A percentile compares a stretch with the other conserved stretches of the same genome.
These are phyloP conservation scores for Hirudo medicinalis DNA, from an alignment of 1,140 invertebrate species.

Conservation along the genomic window DNA sequence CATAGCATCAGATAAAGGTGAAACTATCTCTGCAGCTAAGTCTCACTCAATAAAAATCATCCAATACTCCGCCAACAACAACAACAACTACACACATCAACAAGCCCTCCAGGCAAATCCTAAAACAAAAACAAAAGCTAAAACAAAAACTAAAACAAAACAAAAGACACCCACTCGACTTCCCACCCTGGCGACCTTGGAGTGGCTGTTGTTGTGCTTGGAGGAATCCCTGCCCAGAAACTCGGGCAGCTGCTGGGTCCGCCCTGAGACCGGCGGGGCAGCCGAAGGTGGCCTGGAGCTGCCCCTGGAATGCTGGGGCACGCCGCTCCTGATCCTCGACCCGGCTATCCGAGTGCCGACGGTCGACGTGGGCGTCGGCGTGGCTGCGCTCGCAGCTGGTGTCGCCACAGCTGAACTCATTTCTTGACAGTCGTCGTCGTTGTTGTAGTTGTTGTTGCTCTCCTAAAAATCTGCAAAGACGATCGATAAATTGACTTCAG, in stretches of 20 bases:
- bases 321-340: conserved; percentile 5
- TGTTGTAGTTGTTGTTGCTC: no score
- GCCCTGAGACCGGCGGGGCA: background rate
- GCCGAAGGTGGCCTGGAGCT: background rate
- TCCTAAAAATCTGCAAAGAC: no score
- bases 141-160: background rate
- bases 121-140: background rate
- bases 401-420: conserved; percentile 9
- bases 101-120: no score
- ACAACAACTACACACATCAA: background rate
- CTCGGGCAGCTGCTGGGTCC: background rate
- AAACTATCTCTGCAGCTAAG: no score
- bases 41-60: no score
- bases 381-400: background rate
- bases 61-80: no score
- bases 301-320: background rate
- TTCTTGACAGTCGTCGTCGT: background rate
- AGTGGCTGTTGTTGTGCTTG: background rate
- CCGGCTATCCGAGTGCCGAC: background rate
- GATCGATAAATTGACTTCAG: no score
- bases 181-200: background rate
- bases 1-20: no score
- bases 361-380: background rate
- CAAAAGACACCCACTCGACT: no score
- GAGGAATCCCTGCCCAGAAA: background rate